Base-by-base conservation (phyloP, 2,888 invertebrate genomes). In the Dendrolimus houi region DNA sequence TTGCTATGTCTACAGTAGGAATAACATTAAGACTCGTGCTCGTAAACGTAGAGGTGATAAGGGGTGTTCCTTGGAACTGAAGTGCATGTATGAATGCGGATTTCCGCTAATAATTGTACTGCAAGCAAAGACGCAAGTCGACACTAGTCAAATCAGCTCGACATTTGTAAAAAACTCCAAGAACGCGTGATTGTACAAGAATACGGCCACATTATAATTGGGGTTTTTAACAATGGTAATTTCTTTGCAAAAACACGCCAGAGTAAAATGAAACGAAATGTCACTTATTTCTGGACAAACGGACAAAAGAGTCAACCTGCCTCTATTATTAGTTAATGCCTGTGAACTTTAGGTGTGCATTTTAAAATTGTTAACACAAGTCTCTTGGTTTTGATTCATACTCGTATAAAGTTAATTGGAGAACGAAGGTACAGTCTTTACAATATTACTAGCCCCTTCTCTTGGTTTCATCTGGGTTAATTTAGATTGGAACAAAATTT, bases 231-330 rank as follows among this genome's bases (percentile, higher is more conserved):
- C 66, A 66, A 65, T 62, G 60, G 52, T 55, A 61, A 64, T 64
- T 63, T 58, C 57, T 60, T 57, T 58, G 62, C 59, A 66, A 62
- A 59, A 60, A 29, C 12, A 59, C 57, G 52, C 9, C 9, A 3
- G 1, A 47, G 12, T 47, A 8, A 47, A 47, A 47, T 47, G 9
- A 47, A 9, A 47, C 62, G 64, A 78, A 80, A 81, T 81, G 80
- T 78, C 79, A 74, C 75, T 72, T 74, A 71, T 73, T 76, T 70
- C 66, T 71, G 67, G 69, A 63, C 61, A 47, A 47, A 47, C 47
- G 12, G 47, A 47, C 47, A 12, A 10, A 47, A 47, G 29, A 29
- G 29, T 29, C 47, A 10, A 47, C 47, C 47, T 47, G 12, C 47
- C 47, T 47, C 9, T 10, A 47, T 47, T 10, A 47, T 47, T 47